These are phyloP conservation scores for Neria commutata DNA, from an alignment of 2,888 invertebrate species.

Conservation along the genomic window DNA sequence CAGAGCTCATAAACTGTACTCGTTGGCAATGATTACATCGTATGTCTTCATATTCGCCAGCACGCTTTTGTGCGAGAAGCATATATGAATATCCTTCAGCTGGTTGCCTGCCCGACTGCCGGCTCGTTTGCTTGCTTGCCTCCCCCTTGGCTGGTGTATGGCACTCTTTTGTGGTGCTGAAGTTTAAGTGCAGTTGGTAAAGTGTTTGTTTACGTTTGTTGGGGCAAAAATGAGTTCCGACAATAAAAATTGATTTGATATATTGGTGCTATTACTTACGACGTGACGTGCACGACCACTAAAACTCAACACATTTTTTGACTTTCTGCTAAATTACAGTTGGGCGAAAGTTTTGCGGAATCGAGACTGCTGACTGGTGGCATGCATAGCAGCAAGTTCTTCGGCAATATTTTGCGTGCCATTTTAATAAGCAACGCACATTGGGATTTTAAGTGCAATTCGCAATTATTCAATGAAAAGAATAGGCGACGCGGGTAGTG, in stretches of 20 bases:
- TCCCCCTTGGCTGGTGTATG: conserved; percentile 7
- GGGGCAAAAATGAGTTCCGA: conserved; percentile 25
- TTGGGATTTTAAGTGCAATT: conserved; percentile 50
- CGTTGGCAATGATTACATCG: conserved; percentile 10
- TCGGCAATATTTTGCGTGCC: conserved; percentile 40
- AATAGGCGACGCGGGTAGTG: too few relatives aligned
- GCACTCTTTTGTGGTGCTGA: conserved; percentile 9
- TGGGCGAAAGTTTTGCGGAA: conserved; percentile 42
- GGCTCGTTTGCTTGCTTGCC: background rate
- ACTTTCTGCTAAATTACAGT: conserved; percentile 51
- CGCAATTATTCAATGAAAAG: conserved; percentile 56
- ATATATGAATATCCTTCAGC: conserved; percentile 22
- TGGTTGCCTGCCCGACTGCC: conserved; percentile 4
- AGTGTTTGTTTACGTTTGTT: conserved; percentile 20
- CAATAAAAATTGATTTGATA: conserved; percentile 46
- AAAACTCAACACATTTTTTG: background rate
- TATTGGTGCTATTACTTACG: conserved; percentile 31
- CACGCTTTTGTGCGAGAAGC: too few relatives aligned
- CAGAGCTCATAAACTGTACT: conserved; percentile 21
- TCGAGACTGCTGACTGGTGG: too few relatives aligned
- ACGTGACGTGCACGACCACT: background rate
- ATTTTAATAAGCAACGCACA: conserved; percentile 44
- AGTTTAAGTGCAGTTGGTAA: conserved; percentile 26
- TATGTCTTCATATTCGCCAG: too few relatives aligned
- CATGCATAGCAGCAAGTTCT: background rate